Percentiles rank a stretch among this genome's conserved stretches.
These are phyloP conservation scores for Belgica antarctica DNA, from an alignment of 2,888 invertebrate genomes.

Conservation along the genomic window DNA sequence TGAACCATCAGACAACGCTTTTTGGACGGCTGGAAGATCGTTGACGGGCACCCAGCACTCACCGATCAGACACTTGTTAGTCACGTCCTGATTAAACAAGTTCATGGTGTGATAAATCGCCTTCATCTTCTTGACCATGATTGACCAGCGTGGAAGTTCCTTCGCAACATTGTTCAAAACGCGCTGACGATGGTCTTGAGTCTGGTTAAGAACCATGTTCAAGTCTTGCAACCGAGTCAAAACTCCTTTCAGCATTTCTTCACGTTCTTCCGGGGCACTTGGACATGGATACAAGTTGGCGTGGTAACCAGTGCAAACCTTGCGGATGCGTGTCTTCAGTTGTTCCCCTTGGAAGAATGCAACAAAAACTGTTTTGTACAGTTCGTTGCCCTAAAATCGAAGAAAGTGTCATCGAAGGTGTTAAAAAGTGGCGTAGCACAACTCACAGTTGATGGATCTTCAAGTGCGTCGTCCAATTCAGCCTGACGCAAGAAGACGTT, in stretches of 20 bases:
- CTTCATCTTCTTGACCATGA: slow-evolving; percentile 89
- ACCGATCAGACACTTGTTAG: slow-evolving; percentile 80
- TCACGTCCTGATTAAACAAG: slow-evolving; percentile 82
- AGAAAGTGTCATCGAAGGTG: slow-evolving; percentile 52
- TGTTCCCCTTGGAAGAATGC: slow-evolving; percentile 91
- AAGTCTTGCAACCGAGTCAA: slow-evolving; percentile 87
- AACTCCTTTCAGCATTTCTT: slow-evolving; percentile 88
- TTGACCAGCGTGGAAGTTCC: slow-evolving; percentile 83
- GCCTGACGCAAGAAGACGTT: slow-evolving; percentile 86
- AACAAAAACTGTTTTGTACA: slow-evolving; percentile 86
- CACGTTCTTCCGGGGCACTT: slow-evolving; percentile 75
- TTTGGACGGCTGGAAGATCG: slow-evolving; percentile 72
- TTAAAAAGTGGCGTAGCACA: slow-evolving; percentile 23
- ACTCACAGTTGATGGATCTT: slow-evolving; percentile 79
- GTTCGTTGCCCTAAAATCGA: slow-evolving; percentile 68
- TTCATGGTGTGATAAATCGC: slow-evolving; percentile 89
- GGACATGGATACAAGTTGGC: slow-evolving; percentile 92
- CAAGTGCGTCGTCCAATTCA: slow-evolving; percentile 77
- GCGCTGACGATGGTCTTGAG: slow-evolving; percentile 87
- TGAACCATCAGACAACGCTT: slow-evolving; percentile 76
- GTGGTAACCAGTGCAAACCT: slow-evolving; percentile 90
- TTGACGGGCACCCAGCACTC: slow-evolving; percentile 80
- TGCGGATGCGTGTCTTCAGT: slow-evolving; percentile 83
- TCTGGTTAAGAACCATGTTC: slow-evolving; percentile 80
- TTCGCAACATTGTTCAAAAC: slow-evolving; percentile 84